Evolutionary conservation across 2,888 invertebrate genomes (phyloP).

Genomic region (Prenolepis imparis): DNA sequence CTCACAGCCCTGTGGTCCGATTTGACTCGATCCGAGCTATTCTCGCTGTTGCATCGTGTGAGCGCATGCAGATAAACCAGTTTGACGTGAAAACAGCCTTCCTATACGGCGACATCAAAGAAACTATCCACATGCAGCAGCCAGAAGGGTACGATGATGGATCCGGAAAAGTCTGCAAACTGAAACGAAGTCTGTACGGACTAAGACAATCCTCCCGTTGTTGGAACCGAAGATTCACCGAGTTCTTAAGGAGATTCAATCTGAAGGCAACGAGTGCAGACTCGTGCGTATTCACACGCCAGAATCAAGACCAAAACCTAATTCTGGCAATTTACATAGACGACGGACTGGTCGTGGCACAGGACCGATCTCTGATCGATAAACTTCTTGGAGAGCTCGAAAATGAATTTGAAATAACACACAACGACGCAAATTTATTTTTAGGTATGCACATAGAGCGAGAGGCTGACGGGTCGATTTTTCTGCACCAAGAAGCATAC

Average conservation of each 20-base stretch:
- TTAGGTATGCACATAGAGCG: not conserved
- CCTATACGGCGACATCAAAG: not conserved
- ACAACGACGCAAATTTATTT: not conserved
- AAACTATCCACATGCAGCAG: not conserved
- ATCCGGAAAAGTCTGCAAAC: not conserved
- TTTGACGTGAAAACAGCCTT: not conserved
- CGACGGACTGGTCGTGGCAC: conserved; percentile 56
- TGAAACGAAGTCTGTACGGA: not conserved
- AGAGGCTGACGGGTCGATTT: not conserved
- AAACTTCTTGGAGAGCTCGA: not conserved
- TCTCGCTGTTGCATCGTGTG: not conserved
- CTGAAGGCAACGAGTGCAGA: not conserved
- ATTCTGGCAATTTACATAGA: conserved; percentile 61
- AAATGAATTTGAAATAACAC: not conserved
- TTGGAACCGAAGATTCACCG: not conserved
- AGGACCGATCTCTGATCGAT: conserved; percentile 4
- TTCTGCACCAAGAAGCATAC: not conserved
- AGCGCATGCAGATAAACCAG: not conserved
- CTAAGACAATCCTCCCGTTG: not conserved
- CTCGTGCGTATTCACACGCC: not conserved
- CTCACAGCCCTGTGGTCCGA: not conserved
- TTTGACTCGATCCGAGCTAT: not conserved
- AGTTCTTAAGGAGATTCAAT: not conserved
- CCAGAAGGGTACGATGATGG: not conserved
- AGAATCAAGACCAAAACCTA: conserved; percentile 32